These are phyloP conservation scores for Lagopus muta DNA, from an alignment of 2,113 vertebrate genomes.

Conservation along the genomic window DNA sequence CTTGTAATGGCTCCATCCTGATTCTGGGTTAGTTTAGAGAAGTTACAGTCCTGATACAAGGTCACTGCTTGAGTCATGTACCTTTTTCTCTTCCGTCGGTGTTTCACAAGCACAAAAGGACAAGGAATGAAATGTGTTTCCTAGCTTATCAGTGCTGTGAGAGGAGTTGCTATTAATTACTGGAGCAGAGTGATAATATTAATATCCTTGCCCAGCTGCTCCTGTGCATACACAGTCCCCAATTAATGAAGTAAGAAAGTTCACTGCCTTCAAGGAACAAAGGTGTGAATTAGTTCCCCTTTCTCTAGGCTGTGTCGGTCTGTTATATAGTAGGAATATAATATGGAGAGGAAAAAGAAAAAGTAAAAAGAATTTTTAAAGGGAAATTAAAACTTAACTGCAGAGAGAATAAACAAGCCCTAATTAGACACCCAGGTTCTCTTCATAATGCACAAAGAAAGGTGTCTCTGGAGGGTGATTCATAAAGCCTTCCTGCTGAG, in stretches of 20 bases:
- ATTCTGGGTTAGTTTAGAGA: neutral
- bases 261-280: neutral
- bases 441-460: neutral
- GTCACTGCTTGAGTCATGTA: neutral
- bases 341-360: neutral
- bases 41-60: neutral
- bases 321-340: neutral
- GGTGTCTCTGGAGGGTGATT: neutral
- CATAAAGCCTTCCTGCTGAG: neutral
- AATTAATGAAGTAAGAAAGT: neutral
- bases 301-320: neutral
- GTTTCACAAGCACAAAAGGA: neutral
- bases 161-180: conserved; percentile 51
- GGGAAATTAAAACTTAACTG: neutral
- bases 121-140: conserved; percentile 12
- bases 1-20: neutral
- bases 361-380: neutral
- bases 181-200: conserved; percentile 4
- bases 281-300: neutral
- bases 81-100: neutral
- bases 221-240: neutral
- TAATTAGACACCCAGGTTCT: neutral
- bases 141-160: conserved; percentile 20
- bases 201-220: conserved; percentile 17
- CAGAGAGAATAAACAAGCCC: neutral